These are phyloP conservation scores for Grantiella picta DNA, from an alignment of 2,113 vertebrate species.

Conservation along the genomic window DNA sequence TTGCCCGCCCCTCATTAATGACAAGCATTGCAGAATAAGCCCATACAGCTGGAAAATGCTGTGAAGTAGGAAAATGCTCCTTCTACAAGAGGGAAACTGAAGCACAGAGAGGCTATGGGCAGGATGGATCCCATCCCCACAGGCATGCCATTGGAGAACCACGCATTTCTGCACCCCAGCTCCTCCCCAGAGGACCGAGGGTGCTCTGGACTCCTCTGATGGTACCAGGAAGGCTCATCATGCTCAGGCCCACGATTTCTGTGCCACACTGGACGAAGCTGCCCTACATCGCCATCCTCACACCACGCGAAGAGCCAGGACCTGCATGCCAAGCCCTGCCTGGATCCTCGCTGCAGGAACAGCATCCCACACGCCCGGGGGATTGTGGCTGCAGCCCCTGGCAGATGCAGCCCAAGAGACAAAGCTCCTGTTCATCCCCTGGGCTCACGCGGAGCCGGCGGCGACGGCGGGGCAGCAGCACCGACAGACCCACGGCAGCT, in stretches of 20 bases:
- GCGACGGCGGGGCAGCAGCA: background rate
- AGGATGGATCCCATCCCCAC: background rate
- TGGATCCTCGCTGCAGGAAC: background rate
- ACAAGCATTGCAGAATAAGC: background rate
- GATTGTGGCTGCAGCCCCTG: rapidly evolving
- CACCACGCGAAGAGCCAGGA: rapidly evolving
- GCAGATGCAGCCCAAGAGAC: background rate
- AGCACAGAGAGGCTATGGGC: rapidly evolving
- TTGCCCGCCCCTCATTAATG: background rate
- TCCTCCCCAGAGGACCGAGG: background rate
- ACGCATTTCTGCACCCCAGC: background rate
- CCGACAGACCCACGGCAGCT: background rate
- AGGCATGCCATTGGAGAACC: rapidly evolving
- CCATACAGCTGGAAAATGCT: rapidly evolving
- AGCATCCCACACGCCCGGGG: rapidly evolving
- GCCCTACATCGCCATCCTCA: rapidly evolving
- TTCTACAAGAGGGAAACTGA: rapidly evolving
- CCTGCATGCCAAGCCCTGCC: rapidly evolving
- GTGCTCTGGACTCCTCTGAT: background rate
- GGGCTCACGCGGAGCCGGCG: background rate
- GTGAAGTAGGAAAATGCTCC: background rate
- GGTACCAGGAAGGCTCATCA: rapidly evolving
- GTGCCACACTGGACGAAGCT: rapidly evolving
- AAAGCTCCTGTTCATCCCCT: background rate
- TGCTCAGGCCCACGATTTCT: rapidly evolving